Evolutionary conservation across 1,140 invertebrate genomes (phyloP).

Genomic region (Aphis gossypii): DNA sequence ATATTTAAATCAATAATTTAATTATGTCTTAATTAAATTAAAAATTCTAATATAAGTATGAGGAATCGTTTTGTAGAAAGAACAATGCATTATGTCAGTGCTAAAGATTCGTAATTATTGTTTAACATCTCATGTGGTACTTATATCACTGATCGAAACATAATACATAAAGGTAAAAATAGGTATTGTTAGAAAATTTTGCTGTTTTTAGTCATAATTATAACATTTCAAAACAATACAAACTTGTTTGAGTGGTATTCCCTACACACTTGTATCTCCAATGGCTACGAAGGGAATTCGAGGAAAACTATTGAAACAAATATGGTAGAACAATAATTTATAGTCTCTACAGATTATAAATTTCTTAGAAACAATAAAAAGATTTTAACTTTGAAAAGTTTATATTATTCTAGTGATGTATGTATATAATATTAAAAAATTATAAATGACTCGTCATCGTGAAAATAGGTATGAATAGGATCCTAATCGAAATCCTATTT

Average conservation of each 20-base stretch:
- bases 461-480: neutral
- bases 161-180: neutral
- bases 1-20: no score
- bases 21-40: neutral
- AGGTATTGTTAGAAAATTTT: neutral
- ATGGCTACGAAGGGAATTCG: neutral
- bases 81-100: neutral
- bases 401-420: neutral
- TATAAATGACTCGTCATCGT: neutral
- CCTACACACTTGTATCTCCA: neutral
- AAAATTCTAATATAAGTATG: neutral
- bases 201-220: conserved; percentile 31
- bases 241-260: neutral
- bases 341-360: neutral
- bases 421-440: neutral
- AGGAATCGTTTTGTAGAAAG: neutral
- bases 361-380: neutral
- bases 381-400: neutral
- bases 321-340: neutral
- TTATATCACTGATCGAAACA: neutral
- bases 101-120: neutral
- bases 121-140: neutral
- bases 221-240: conserved; percentile 30
- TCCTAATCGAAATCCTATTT: neutral
- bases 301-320: conserved; percentile 16